Percentiles rank a stretch among this genome's conserved stretches.
These are phyloP conservation scores for Leptarthrus brevirostris DNA, from an alignment of 2,888 invertebrate species.

Conservation along the genomic window DNA sequence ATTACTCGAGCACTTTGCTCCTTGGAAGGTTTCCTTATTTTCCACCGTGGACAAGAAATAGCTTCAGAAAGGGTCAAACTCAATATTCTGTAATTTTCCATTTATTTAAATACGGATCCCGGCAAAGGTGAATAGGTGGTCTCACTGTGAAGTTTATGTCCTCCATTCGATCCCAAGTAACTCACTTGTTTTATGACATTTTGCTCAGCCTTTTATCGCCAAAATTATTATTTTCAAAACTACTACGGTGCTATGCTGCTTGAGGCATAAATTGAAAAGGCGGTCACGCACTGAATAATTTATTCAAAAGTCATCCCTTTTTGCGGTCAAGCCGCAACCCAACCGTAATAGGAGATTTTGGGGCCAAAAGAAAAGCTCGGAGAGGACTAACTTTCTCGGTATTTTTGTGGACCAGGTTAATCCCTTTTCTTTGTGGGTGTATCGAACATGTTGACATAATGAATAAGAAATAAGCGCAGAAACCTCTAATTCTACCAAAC, in stretches of 20 bases:
- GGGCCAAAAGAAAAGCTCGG: slow-evolving; percentile 8
- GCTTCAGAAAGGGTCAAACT: slow-evolving; percentile 40
- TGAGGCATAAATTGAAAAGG: slow-evolving; percentile 32
- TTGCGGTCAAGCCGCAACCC: slow-evolving; percentile 33
- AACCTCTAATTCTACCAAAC: slow-evolving; percentile 41
- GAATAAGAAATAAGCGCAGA: slow-evolving; percentile 41
- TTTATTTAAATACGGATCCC: slow-evolving; percentile 32
- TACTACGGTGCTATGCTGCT: slow-evolving; percentile 11
- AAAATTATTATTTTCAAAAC: slow-evolving; percentile 37
- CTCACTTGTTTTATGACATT: slow-evolving; percentile 15
- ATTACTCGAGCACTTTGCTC: slow-evolving; percentile 51
- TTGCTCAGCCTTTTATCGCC: not conserved
- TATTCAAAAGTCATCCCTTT: slow-evolving; percentile 37
- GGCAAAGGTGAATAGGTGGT: too few species aligned
- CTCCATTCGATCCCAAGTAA: too few species aligned
- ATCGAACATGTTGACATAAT: slow-evolving; percentile 38
- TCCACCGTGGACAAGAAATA: not conserved
- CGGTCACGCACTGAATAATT: slow-evolving; percentile 4
- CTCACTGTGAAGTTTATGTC: too few species aligned
- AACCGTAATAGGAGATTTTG: slow-evolving; percentile 8
- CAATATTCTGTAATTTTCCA: slow-evolving; percentile 41
- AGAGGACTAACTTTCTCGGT: slow-evolving; percentile 5
- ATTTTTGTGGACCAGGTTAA: not conserved
- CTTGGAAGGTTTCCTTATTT: slow-evolving; percentile 52
- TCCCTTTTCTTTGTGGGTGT: slow-evolving; percentile 32